A percentile compares a stretch with the other conserved stretches of the same genome.
These are phyloP conservation scores for Corythornis madagascariensis DNA, from an alignment of 2,113 vertebrate genomes.

Conservation along the genomic window DNA sequence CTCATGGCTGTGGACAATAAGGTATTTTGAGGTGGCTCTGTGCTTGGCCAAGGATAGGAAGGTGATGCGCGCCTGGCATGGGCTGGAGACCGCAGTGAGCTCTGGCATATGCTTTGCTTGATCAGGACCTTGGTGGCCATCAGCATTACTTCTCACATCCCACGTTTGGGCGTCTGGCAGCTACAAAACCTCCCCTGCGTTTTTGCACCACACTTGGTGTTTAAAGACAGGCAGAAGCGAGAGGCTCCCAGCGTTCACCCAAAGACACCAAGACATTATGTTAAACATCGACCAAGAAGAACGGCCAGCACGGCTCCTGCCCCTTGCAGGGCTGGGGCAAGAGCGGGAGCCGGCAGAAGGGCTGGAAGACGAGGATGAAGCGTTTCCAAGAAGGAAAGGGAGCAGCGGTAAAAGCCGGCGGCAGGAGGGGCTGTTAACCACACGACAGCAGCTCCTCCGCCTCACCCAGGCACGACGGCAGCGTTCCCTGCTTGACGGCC, in stretches of 20 bases:
- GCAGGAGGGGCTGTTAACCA: not conserved
- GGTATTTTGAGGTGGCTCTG: not conserved
- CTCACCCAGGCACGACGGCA: not conserved
- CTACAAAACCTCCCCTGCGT: not conserved
- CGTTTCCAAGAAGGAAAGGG: not conserved
- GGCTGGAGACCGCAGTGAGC: accelerated
- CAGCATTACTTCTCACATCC: not conserved
- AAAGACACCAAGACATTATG: accelerated
- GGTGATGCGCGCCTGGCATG: accelerated
- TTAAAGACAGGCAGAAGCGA: not conserved
- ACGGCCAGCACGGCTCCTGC: not conserved
- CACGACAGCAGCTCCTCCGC: not conserved
- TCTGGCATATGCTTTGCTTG: not conserved
- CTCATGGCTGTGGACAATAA: accelerated
- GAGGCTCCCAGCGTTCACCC: accelerated
- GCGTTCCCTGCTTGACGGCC: not conserved
- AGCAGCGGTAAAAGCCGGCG: not conserved
- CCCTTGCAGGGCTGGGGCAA: not conserved
- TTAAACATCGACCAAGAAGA: accelerated
- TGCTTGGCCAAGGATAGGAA: not conserved
- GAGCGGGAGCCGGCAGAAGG: not conserved
- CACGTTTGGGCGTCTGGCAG: not conserved
- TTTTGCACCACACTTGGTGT: not conserved
- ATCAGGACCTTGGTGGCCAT: accelerated
- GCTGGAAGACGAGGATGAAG: accelerated